Conservation (phyloP, 1,140 invertebrate species). For the Ceratina calcarata region DNA sequence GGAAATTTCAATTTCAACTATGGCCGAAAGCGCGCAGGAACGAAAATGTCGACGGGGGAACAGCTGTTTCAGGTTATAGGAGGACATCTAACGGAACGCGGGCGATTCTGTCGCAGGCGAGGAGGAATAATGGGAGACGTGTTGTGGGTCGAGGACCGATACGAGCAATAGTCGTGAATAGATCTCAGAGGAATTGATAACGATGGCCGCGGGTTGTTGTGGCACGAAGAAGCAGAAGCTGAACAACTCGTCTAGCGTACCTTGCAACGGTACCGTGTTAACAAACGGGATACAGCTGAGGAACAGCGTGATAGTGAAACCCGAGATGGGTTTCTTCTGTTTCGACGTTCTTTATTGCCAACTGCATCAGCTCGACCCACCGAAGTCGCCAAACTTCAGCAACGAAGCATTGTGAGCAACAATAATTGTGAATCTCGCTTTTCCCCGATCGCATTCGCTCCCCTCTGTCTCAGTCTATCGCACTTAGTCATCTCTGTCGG, state of each 20-base stretch:
- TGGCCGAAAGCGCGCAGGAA: slow-evolving; percentile 2
- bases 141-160: slow-evolving; percentile 33
- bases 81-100: slow-evolving; percentile 66
- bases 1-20: slow-evolving; percentile 50
- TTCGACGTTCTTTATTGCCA: slow-evolving; percentile 98
- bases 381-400: slow-evolving; percentile 93
- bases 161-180: slow-evolving; percentile 17
- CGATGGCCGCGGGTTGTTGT: slow-evolving; percentile 93
- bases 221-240: slow-evolving; percentile 94
- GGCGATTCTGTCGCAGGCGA: slow-evolving; percentile 9
- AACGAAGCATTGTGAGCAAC: slow-evolving; percentile 96
- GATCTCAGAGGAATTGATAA: no score
- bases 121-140: slow-evolving; percentile 43
- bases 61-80: slow-evolving; percentile 54
- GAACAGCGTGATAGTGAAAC: slow-evolving; percentile 86
- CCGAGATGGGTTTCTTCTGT: slow-evolving; percentile 99
- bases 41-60: slow-evolving; percentile 60
- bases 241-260: slow-evolving; percentile 85
- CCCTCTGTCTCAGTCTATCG: neutral
- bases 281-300: slow-evolving; percentile 71
- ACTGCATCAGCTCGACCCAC: slow-evolving; percentile 94
- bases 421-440: slow-evolving; percentile 3
- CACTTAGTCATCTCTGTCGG: slow-evolving; percentile 25
- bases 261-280: slow-evolving; percentile 79
- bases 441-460: neutral